Conservation (phyloP, 2,113 vertebrate genomes). For the Hemibagrus wyckioides region DNA sequence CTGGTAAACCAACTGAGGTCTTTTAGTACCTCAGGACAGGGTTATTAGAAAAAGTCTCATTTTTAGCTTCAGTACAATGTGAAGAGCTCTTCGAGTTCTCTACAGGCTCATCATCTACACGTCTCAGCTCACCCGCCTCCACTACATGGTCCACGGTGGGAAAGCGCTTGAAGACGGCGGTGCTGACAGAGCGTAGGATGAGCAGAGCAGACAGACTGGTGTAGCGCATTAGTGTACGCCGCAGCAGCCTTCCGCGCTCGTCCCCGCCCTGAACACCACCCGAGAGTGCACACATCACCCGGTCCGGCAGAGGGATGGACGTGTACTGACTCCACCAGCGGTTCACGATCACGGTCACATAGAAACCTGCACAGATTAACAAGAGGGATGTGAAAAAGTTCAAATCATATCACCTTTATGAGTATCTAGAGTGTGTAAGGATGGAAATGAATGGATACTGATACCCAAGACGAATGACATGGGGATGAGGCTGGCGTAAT, state of each 20-base stretch:
- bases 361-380: conserved; percentile 78
- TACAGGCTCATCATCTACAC: not conserved
- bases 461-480: conserved; percentile 89
- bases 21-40: too few relatives aligned
- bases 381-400: not conserved
- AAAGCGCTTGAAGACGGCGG: conserved; percentile 88
- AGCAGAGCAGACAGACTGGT: conserved; percentile 85
- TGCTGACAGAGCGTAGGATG: conserved; percentile 90
- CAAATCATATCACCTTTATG: not conserved
- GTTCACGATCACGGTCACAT: conserved; percentile 90
- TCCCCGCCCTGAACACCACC: conserved; percentile 83
- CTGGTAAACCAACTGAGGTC: too few relatives aligned
- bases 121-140: conserved; percentile 79
- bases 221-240: conserved; percentile 89
- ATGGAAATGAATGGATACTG: not conserved
- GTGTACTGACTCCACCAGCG: conserved; percentile 95
- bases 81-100: not conserved
- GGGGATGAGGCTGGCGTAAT: conserved; percentile 90
- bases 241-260: conserved; percentile 83
- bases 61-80: not conserved
- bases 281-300: conserved; percentile 83
- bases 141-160: conserved; percentile 93
- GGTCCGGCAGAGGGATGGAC: conserved; percentile 84
- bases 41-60: not conserved
- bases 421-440: not conserved